phyloP scores from a whole-genome alignment of 1,140 invertebrate genomes.

The Drosophila tristis region DNA sequence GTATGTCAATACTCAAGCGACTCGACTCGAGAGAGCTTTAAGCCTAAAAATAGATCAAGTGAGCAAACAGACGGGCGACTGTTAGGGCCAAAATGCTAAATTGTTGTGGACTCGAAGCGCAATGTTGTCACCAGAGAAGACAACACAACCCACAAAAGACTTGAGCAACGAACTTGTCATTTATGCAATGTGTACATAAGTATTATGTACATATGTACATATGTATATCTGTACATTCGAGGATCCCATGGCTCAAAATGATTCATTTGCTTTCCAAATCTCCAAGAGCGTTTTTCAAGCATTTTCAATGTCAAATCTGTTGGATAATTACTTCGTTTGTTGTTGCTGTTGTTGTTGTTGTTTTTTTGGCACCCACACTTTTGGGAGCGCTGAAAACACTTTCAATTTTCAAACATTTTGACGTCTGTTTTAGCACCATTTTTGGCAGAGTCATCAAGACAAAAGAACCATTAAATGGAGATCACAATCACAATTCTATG shows the following conservation, averaged over 20 bases:
- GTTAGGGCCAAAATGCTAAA: conserved; percentile 35
- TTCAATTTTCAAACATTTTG: conserved; percentile 46
- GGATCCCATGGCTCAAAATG: conserved; percentile 8
- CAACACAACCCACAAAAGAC: conserved; percentile 47
- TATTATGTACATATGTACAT: too few relatives aligned
- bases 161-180: conserved; percentile 56
- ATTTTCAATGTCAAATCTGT: conserved; percentile 70
- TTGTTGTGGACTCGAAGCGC: conserved; percentile 50
- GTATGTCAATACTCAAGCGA: conserved; percentile 62
- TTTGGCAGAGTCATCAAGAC: conserved; percentile 67
- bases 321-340: conserved; percentile 52
- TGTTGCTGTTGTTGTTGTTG: conserved; percentile 1
- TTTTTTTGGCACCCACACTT: conserved; percentile 61
- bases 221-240: not conserved
- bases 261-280: conserved; percentile 41
- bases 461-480: conserved; percentile 70
- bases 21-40: conserved; percentile 7
- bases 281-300: conserved; percentile 31
- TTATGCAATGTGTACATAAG: conserved; percentile 56
- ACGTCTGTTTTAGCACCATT: conserved; percentile 70
- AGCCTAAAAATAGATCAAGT: conserved; percentile 53
- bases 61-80: conserved; percentile 28
- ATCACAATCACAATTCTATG: conserved; percentile 39
- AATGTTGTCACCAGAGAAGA: conserved; percentile 44
- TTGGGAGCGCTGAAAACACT: conserved; percentile 27